Evolutionary conservation across 2,888 invertebrate species (phyloP), one percentile per base, ranked within the genome.

Genomic region (Pandemis cinnamomeana): DNA sequence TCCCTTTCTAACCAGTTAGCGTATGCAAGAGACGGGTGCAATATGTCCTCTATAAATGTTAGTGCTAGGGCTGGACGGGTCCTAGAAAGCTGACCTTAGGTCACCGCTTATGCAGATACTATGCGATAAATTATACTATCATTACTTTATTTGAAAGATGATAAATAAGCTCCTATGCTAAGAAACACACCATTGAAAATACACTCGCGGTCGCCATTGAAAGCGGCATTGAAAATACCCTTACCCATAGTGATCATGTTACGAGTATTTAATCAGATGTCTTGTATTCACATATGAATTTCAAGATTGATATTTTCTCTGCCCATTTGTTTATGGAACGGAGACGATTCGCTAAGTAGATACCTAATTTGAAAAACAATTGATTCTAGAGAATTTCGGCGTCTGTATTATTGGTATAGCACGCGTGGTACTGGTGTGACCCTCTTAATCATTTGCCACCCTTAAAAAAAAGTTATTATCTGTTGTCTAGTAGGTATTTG

Each of bases 51-150:
- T 15, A 20, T 7, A 70, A 51, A 74, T 66, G 41, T 44, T 70
- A 76, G 70, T 76, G 78, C 80, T 5, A 79, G 70, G 86, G 85
- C 85, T 85, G 86, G 89, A 87, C 82, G 81, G 81, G 80, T 83
- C 78, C 82, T 89, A 89, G 91, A 91, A 91, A 91, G 91, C 86
- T 84, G 90, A 91, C 91, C 91, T 78, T 62, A 80, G 89, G 90
- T 88, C 90, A 75, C 27, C 20, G 63, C 71, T 77, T 77, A 81
- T 81, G 80, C 77, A 78, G 77, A 71, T 74, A 62, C 27, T 67
- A 41, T 15, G 67, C 66, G 71, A 74, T 74, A 74, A 74, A 67
- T 71, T 70, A 67, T 67, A 69, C 58, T 61, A 71, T 62, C 55
- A 74, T 58, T 67, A 55, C 61, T 71, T 67, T 62, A 62, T 61